These are phyloP conservation scores for Mugil cephalus DNA, from an alignment of 2,113 vertebrate genomes.

Conservation along the genomic window DNA sequence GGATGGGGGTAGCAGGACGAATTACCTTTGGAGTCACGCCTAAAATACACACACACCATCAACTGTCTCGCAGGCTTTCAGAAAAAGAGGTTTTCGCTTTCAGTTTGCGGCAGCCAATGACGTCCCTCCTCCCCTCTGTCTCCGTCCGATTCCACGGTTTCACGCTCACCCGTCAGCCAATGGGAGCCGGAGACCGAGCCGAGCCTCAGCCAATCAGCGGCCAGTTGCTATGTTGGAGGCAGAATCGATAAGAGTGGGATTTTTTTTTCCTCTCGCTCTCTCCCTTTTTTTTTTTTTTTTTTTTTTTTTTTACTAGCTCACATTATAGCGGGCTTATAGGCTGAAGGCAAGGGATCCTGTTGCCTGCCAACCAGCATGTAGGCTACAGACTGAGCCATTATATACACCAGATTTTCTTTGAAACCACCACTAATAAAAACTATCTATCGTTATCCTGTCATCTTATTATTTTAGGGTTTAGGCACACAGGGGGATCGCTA, in stretches of 20 bases:
- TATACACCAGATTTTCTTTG: slow-evolving; percentile 28
- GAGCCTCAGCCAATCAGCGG: slow-evolving; percentile 65
- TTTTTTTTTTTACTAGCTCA: slow-evolving; percentile 60
- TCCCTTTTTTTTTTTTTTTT: neutral
- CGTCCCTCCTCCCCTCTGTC: slow-evolving; percentile 71
- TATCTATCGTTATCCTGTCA: neutral
- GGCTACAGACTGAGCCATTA: slow-evolving; percentile 42
- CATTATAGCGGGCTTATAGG: slow-evolving; percentile 70
- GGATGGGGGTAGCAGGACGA: slow-evolving; percentile 45
- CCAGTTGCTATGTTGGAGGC: slow-evolving; percentile 81
- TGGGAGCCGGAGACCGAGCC: slow-evolving; percentile 32
- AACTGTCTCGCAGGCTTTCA: slow-evolving; percentile 74
- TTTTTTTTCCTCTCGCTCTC: slow-evolving; percentile 14
- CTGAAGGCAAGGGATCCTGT: slow-evolving; percentile 59
- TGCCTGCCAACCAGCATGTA: slow-evolving; percentile 69
- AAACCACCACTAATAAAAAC: slow-evolving; percentile 18
- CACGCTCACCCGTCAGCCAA: slow-evolving; percentile 65
- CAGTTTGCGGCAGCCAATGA: slow-evolving; percentile 77
- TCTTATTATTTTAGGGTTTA: neutral
- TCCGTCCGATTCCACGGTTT: slow-evolving; percentile 72
- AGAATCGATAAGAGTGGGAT: slow-evolving; percentile 75
- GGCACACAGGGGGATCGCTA: neutral
- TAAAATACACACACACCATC: slow-evolving; percentile 69
- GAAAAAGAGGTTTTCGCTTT: slow-evolving; percentile 76
- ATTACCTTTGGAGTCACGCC: slow-evolving; percentile 80